phyloP scores from a whole-genome alignment of 2,797 vertebrate species.

The Enteromius paludinosus region DNA sequence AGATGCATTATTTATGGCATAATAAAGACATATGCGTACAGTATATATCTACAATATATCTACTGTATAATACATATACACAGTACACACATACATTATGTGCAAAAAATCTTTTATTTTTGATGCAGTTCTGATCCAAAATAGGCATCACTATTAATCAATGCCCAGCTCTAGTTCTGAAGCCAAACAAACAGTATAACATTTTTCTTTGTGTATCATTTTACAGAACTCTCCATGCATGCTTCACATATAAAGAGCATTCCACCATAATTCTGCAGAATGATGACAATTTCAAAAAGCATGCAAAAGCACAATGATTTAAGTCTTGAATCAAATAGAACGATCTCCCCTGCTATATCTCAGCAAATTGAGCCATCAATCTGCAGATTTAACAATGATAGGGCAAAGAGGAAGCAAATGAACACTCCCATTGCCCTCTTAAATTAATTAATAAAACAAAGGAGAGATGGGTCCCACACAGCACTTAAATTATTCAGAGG shows the following conservation, averaged over 20 bases:
- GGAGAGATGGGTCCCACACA: conserved; percentile 46
- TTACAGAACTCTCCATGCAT: neutral
- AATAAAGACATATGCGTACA: too few species aligned
- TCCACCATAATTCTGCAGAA: conserved; percentile 11
- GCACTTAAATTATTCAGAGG: conserved; percentile 54
- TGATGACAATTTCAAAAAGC: conserved; percentile 40
- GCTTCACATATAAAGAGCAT: neutral
- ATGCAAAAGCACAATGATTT: conserved; percentile 44
- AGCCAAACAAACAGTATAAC: neutral
- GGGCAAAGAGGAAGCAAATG: conserved; percentile 56
- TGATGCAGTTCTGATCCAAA: too few species aligned
- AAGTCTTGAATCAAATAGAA: conserved; percentile 42
- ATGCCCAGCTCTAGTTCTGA: neutral
- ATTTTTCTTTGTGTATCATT: neutral
- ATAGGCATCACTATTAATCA: too few species aligned
- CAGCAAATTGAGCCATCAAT: conserved; percentile 62
- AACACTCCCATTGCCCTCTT: conserved; percentile 52
- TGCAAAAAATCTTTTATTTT: too few species aligned
- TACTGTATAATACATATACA: too few species aligned
- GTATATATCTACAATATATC: too few species aligned
- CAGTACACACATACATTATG: too few species aligned
- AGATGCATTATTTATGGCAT: neutral
- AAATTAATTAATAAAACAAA: conserved; percentile 61
- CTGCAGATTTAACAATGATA: conserved; percentile 56
- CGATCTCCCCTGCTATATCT: conserved; percentile 51